phyloP scores from a whole-genome alignment of 92 coral and sea anemone genomes.

The Muricea muricata region DNA sequence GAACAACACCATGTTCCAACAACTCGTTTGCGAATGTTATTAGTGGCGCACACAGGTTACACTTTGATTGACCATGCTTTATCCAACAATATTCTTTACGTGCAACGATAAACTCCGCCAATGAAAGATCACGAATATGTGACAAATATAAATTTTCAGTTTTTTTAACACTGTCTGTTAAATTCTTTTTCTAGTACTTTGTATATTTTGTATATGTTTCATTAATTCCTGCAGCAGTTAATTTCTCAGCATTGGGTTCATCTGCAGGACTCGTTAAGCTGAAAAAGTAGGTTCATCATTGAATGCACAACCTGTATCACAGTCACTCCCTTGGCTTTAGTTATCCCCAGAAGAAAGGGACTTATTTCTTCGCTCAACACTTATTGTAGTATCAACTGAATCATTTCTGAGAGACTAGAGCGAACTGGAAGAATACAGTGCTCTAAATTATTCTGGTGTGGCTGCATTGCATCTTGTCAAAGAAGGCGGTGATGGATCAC shows the following conservation, averaged over 20 bases:
- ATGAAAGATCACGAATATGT: slow-evolving; percentile 45
- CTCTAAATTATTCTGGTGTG: no score
- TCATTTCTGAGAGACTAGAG: no score
- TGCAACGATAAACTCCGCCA: slow-evolving; percentile 56
- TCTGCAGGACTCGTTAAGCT: neutral
- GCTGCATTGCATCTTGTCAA: no score
- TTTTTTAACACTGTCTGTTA: slow-evolving; percentile 39
- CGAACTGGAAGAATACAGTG: no score
- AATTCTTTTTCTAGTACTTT: slow-evolving; percentile 53
- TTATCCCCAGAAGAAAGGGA: no score
- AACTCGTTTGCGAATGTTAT: slow-evolving; percentile 62
- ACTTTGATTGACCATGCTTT: slow-evolving; percentile 25
- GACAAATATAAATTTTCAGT: slow-evolving; percentile 36
- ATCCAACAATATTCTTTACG: slow-evolving; percentile 52
- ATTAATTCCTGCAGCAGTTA: neutral
- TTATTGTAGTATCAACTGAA: no score
- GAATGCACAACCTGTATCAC: no score
- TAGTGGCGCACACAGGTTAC: slow-evolving; percentile 57
- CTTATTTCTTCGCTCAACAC: no score
- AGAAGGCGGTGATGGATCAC: no score
- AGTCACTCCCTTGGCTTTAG: no score
- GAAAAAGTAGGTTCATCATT: no score
- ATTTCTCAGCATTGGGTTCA: neutral
- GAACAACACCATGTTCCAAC: slow-evolving; percentile 23
- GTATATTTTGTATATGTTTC: slow-evolving; percentile 61